A percentile compares a stretch with the other conserved stretches of the same genome.
Evolutionary conservation across 2,113 vertebrate species (phyloP).

Genomic region (Corvus cornix): DNA sequence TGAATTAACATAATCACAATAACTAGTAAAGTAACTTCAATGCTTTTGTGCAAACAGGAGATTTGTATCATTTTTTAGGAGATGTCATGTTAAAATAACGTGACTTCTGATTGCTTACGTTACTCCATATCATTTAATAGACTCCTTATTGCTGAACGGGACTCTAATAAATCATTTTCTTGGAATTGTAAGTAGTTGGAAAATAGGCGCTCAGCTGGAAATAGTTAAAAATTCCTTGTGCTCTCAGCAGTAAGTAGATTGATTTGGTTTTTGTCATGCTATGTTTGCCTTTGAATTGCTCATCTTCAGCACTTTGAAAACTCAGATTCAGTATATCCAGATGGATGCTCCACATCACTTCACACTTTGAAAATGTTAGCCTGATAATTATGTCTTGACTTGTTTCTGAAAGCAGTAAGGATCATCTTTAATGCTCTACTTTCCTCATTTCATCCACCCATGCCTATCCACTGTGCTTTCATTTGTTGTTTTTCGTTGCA

Average conservation of each 20-base stretch:
- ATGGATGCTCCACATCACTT: background rate
- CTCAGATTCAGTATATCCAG: background rate
- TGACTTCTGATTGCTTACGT: accelerated
- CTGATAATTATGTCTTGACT: background rate
- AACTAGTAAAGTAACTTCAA: background rate
- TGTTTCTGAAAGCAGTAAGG: background rate
- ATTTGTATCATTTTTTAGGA: background rate
- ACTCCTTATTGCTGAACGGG: background rate
- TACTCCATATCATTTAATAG: background rate
- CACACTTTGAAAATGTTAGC: background rate
- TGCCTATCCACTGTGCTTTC: background rate
- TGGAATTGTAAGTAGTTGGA: background rate
- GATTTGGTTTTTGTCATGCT: background rate
- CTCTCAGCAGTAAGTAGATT: background rate
- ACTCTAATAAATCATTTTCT: background rate
- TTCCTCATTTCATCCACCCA: background rate
- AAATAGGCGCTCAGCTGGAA: background rate
- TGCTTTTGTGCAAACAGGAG: background rate
- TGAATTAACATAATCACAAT: background rate
- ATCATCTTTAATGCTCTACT: background rate
- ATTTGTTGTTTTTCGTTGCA: background rate
- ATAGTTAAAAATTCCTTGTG: background rate
- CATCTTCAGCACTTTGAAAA: background rate
- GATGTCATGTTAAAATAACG: background rate
- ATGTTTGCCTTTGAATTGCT: background rate